These are phyloP conservation scores for Centropus unirufus DNA, from an alignment of 2,113 vertebrate genomes.

Conservation along the genomic window DNA sequence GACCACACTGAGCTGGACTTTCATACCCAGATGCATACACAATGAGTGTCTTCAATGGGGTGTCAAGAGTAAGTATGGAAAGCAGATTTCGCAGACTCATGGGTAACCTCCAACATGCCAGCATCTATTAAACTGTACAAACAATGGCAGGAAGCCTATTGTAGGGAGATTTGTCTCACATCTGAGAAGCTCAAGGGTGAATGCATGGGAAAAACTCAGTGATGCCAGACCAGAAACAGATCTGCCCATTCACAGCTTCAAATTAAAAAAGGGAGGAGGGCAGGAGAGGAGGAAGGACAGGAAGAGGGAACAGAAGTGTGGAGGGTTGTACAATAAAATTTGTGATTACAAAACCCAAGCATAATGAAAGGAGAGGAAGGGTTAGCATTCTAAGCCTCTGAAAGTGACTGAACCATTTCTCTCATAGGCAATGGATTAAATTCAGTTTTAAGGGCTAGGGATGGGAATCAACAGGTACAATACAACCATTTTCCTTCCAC, in stretches of 20 bases:
- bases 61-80: slow-evolving; percentile 84
- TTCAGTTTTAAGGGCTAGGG: slow-evolving; percentile 71
- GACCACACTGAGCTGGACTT: slow-evolving; percentile 83
- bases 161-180: slow-evolving; percentile 88
- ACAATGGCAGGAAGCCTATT: slow-evolving; percentile 90
- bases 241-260: slow-evolving; percentile 86
- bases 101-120: slow-evolving; percentile 89
- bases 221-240: slow-evolving; percentile 90
- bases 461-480: slow-evolving; percentile 67
- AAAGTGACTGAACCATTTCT: slow-evolving; percentile 66
- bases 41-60: slow-evolving; percentile 84
- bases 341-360: slow-evolving; percentile 62
- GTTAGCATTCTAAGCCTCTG: slow-evolving; percentile 57
- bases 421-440: slow-evolving; percentile 76
- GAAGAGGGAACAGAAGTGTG: slow-evolving; percentile 48
- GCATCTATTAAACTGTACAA: slow-evolving; percentile 90
- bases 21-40: slow-evolving; percentile 84
- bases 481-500: slow-evolving; percentile 72
- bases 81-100: slow-evolving; percentile 81
- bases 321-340: slow-evolving; percentile 64
- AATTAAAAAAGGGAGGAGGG: slow-evolving; percentile 74
- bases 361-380: slow-evolving; percentile 57
- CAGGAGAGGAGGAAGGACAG: slow-evolving; percentile 22
- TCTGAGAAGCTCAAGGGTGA: slow-evolving; percentile 84
- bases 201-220: slow-evolving; percentile 92